A percentile compares a stretch with the other conserved stretches of the same genome.
Evolutionary conservation across 2,888 invertebrate species (phyloP).

Genomic region (Dryomyza anilis): DNA sequence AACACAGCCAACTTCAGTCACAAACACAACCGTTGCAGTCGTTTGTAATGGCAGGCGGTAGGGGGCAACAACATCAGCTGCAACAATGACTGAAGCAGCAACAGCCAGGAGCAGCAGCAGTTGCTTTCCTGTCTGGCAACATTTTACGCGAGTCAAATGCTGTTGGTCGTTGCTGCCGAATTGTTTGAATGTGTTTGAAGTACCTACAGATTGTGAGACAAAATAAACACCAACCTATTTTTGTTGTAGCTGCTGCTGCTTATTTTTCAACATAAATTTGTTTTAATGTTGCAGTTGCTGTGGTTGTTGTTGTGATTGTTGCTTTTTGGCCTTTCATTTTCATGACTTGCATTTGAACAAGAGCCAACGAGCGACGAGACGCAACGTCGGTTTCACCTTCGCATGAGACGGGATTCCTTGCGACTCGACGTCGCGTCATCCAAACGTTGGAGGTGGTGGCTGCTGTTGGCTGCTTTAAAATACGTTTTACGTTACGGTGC

Average conservation of each 20-base stretch:
- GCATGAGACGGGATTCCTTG: neutral
- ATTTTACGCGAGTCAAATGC: constrained; percentile 17
- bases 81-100: constrained; percentile 9
- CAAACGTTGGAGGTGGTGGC: neutral
- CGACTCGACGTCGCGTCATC: neutral
- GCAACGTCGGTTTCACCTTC: neutral
- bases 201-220: constrained; percentile 1
- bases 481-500: too few species aligned
- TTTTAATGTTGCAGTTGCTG: neutral
- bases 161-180: too few species aligned
- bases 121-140: constrained; percentile 19
- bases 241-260: neutral
- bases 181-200: neutral
- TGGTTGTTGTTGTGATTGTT: neutral
- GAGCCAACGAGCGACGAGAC: neutral
- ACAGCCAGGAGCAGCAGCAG: constrained; percentile 3
- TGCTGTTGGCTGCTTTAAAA: too few species aligned
- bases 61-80: neutral
- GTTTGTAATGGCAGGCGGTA: neutral
- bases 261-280: neutral
- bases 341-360: constrained; percentile 17
- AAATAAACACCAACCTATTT: neutral
- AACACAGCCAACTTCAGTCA: neutral
- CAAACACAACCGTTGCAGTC: constrained; percentile 20
- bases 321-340: constrained; percentile 23